Percentiles rank a stretch among this genome's conserved stretches.
phyloP scores from a whole-genome alignment of 2,797 vertebrate species.

The Eulemur albifrons region DNA sequence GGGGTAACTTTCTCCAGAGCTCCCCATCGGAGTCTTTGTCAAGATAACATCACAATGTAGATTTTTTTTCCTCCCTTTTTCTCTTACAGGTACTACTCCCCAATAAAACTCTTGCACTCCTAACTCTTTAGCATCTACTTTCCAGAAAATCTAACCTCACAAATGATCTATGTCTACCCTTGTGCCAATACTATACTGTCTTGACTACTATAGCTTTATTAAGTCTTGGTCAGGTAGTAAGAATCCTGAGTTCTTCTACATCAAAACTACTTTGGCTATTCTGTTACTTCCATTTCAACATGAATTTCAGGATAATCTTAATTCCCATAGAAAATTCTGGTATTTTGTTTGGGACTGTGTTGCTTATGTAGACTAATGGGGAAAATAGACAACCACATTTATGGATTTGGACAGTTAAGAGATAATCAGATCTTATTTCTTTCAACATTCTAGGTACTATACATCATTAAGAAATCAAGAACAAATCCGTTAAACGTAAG shows the following conservation, averaged over 20 bases:
- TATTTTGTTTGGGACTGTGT: not conserved
- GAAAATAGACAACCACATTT: not conserved
- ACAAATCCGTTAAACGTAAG: not conserved
- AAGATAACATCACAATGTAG: not conserved
- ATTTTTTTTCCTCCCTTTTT: not conserved
- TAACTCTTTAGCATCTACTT: not conserved
- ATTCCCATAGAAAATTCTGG: not conserved
- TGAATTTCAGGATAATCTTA: not conserved
- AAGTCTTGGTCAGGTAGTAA: not conserved
- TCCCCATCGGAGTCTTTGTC: not conserved
- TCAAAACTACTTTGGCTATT: not conserved
- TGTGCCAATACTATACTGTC: not conserved
- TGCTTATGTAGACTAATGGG: not conserved
- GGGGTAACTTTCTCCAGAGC: not conserved
- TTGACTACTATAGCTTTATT: not conserved
- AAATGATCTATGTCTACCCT: not conserved
- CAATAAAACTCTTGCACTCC: not conserved
- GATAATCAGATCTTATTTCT: too few relatives aligned
- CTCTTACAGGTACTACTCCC: not conserved
- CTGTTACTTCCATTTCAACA: not conserved
- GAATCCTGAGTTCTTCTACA: not conserved
- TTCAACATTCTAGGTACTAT: not conserved
- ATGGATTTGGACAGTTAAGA: too few relatives aligned
- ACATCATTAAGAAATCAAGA: not conserved
- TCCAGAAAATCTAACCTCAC: not conserved